phyloP scores from a whole-genome alignment of 2,113 vertebrate genomes.

The Ciconia stormi region DNA sequence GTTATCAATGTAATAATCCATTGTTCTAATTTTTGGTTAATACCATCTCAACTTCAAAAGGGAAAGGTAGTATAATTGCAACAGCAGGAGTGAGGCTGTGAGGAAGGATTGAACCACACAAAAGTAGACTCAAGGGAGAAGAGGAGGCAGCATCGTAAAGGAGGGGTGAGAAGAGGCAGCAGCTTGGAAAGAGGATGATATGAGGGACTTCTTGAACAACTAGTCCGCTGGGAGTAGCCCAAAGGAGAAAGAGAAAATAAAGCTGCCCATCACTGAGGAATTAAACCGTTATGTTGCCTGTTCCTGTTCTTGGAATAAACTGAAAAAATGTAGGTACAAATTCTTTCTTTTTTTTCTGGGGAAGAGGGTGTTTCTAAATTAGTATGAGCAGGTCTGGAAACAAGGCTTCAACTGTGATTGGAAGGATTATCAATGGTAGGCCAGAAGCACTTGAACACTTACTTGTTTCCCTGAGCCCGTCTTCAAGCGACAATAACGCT shows the following conservation, averaged over 20 bases:
- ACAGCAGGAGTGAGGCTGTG: background rate
- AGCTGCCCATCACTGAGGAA: background rate
- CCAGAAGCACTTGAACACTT: background rate
- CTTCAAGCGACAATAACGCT: background rate
- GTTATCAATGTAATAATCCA: background rate
- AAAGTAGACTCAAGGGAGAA: background rate
- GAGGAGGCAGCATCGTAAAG: background rate
- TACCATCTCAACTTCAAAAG: background rate
- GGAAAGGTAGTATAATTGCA: background rate
- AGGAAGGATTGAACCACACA: background rate
- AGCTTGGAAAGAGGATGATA: background rate
- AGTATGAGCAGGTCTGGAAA: background rate
- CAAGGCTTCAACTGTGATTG: background rate
- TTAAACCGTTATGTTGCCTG: background rate
- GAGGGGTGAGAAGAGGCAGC: background rate
- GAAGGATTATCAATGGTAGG: background rate
- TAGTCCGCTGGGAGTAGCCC: background rate
- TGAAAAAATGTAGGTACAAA: background rate
- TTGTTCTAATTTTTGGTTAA: background rate
- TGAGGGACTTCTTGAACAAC: background rate
- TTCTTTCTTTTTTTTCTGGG: background rate
- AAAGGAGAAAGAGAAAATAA: background rate
- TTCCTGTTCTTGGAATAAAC: background rate
- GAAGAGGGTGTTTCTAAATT: background rate
- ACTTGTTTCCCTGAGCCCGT: background rate